A percentile compares a stretch with the other conserved stretches of the same genome.
Evolutionary conservation across 2,797 vertebrate species (phyloP).

Genomic region (Argentina silus): DNA sequence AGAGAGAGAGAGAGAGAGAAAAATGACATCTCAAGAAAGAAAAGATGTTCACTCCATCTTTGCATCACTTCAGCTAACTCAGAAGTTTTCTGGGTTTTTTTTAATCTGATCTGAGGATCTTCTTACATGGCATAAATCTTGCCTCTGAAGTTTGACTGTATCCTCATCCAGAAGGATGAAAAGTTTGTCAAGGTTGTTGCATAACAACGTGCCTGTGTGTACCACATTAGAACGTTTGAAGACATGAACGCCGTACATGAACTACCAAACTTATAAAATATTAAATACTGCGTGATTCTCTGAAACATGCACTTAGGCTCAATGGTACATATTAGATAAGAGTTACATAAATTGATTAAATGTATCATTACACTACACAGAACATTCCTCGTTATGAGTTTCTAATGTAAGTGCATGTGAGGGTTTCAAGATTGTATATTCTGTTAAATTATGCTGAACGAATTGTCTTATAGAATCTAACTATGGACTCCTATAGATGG

Average conservation of each 20-base stretch:
- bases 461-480: no score
- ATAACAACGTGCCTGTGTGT: background rate
- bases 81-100: background rate
- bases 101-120: conserved; percentile 6
- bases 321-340: background rate
- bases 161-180: background rate
- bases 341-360: background rate
- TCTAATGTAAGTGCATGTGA: background rate
- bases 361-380: background rate
- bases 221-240: background rate
- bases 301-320: background rate
- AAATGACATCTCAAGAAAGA: background rate
- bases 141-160: conserved; percentile 14
- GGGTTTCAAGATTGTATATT: background rate
- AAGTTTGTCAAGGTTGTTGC: conserved; percentile 15
- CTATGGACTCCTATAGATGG: no score
- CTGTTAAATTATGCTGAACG: background rate
- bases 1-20: conserved; percentile 15
- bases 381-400: background rate
- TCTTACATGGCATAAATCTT: conserved; percentile 1
- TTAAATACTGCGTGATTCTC: background rate
- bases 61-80: background rate
- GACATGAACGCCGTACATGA: background rate
- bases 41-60: background rate
- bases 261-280: background rate